A percentile compares a stretch with the other conserved stretches of the same genome.
Conservation (phyloP, 2,797 vertebrate genomes). For the Halcyon leucocephala region DNA sequence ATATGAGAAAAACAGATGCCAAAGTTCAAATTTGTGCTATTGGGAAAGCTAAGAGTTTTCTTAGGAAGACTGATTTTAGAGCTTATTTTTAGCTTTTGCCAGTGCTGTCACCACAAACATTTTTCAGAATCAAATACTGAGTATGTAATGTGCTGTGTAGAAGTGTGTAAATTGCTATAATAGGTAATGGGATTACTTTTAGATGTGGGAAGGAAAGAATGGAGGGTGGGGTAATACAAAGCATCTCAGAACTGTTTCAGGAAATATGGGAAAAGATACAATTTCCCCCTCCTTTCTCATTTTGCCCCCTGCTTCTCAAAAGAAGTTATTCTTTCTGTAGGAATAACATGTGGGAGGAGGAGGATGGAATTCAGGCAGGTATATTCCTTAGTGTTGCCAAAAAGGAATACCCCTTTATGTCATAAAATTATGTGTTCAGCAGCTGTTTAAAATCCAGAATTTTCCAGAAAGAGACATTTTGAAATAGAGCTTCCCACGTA, state of each 20-base stretch:
- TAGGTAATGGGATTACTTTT: not conserved
- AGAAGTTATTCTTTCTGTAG: not conserved
- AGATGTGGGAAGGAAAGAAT: not conserved
- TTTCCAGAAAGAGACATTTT: not conserved
- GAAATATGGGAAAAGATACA: not conserved
- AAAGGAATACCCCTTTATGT: not conserved
- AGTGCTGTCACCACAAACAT: not conserved
- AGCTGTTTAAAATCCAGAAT: not conserved
- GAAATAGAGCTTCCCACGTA: not conserved
- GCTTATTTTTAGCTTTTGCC: not conserved
- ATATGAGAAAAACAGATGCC: conserved; percentile 28
- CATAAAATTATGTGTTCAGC: not conserved
- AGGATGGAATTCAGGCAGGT: not conserved
- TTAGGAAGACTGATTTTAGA: not conserved
- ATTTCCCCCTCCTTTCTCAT: not conserved
- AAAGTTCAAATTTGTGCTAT: not conserved
- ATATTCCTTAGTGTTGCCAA: not conserved
- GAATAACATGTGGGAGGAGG: not conserved
- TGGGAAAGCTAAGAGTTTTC: not conserved
- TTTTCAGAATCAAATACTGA: not conserved
- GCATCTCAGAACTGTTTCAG: not conserved
- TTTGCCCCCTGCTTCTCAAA: not conserved
- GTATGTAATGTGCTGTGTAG: not conserved
- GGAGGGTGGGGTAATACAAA: not conserved
- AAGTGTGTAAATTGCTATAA: not conserved